These are phyloP conservation scores for Lithophane leautieri DNA, from an alignment of 2,888 invertebrate species.

Conservation along the genomic window DNA sequence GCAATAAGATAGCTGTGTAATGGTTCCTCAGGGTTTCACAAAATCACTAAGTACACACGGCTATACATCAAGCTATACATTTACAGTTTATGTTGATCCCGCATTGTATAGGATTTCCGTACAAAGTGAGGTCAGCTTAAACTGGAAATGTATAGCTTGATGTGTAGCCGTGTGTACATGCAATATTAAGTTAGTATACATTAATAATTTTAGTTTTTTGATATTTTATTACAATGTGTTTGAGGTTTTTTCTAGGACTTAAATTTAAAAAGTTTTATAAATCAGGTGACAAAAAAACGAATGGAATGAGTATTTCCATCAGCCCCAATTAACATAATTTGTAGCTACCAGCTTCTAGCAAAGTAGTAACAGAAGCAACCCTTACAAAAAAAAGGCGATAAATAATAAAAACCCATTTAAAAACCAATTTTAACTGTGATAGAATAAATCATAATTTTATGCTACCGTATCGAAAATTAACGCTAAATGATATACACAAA, in stretches of 20 bases:
- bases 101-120: too few relatives aligned
- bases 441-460: slow-evolving; percentile 41
- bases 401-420: slow-evolving; percentile 17
- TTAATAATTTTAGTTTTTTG: neutral
- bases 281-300: neutral
- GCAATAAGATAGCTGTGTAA: too few relatives aligned
- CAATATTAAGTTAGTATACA: too few relatives aligned
- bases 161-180: too few relatives aligned
- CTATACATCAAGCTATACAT: too few relatives aligned
- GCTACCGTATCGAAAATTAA: slow-evolving; percentile 49
- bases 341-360: slow-evolving; percentile 1
- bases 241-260: neutral
- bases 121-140: too few relatives aligned
- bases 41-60: too few relatives aligned
- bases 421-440: slow-evolving; percentile 37
- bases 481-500: slow-evolving; percentile 24
- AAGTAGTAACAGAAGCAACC: slow-evolving; percentile 17
- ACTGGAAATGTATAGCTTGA: too few relatives aligned
- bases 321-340: slow-evolving; percentile 15
- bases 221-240: neutral
- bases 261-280: neutral
- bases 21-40: too few relatives aligned
- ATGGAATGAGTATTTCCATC: neutral
- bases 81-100: too few relatives aligned
- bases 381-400: slow-evolving; percentile 50